A percentile compares a stretch with the other conserved stretches of the same genome.
Conservation (phyloP, 2,888 invertebrate species). For the Coleophora flavipennella region DNA sequence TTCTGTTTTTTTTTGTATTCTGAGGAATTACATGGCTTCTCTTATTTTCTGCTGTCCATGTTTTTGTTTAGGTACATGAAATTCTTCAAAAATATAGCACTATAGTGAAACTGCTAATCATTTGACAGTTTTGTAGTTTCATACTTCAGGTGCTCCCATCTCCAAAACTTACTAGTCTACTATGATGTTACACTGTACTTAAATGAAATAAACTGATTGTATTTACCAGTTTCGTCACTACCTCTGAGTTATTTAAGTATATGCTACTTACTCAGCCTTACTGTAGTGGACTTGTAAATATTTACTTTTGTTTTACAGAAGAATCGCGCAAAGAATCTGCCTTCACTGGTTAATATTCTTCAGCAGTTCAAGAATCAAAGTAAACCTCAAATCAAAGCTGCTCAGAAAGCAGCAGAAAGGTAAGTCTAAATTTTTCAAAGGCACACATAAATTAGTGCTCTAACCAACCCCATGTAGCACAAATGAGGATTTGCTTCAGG, state of each 20-base stretch:
- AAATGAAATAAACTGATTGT: constrained; percentile 3
- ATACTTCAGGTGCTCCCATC: too few species aligned
- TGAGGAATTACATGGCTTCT: too few species aligned
- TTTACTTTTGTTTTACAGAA: constrained; percentile 63
- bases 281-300: constrained; percentile 1
- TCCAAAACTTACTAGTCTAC: not conserved
- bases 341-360: constrained; percentile 75
- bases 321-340: constrained; percentile 75
- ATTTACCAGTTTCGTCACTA: constrained; percentile 16
- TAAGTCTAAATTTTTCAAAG: constrained; percentile 11
- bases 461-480: too few species aligned
- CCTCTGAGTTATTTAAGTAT: constrained; percentile 13
- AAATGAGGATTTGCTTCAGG: too few species aligned
- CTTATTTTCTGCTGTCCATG: too few species aligned
- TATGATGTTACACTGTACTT: constrained; percentile 1
- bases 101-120: not conserved
- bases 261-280: not conserved
- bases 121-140: too few species aligned
- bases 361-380: constrained; percentile 62
- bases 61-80: too few species aligned
- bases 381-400: constrained; percentile 18
- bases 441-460: too few species aligned
- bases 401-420: constrained; percentile 23
- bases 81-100: too few species aligned
- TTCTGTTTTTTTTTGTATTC: too few species aligned